These are phyloP conservation scores for Hyposoter dolosus DNA, from an alignment of 2,888 invertebrate genomes.

Conservation along the genomic window DNA sequence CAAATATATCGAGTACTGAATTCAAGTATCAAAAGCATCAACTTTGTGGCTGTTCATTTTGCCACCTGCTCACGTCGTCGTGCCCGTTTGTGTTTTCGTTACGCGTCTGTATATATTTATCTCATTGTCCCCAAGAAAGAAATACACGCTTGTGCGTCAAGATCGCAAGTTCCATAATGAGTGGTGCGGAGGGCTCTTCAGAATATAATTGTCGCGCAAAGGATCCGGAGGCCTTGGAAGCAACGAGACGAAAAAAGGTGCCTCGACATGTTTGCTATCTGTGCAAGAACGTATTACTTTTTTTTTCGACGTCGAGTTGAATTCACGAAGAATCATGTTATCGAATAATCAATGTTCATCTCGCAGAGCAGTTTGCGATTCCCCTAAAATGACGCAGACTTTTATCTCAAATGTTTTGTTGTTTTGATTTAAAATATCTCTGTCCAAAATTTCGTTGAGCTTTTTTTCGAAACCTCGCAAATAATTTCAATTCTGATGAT, in stretches of 20 bases:
- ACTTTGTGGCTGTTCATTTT: constrained; percentile 43
- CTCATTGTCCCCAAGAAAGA: constrained; percentile 58
- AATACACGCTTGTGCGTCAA: constrained; percentile 41
- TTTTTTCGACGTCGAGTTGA: neutral
- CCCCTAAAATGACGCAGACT: neutral
- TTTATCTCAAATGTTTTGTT: neutral
- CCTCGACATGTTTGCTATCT: neutral
- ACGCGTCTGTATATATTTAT: constrained; percentile 26
- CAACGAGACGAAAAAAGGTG: constrained; percentile 14
- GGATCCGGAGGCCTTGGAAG: constrained; percentile 9
- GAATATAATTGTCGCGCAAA: constrained; percentile 41
- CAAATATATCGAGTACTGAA: neutral
- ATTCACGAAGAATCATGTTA: neutral
- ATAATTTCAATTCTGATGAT: neutral
- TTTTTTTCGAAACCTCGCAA: neutral
- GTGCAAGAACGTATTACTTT: neutral
- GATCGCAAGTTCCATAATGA: constrained; percentile 44
- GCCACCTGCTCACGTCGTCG: constrained; percentile 57
- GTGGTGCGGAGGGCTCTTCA: constrained; percentile 23
- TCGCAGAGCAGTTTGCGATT: neutral
- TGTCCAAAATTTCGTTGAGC: neutral
- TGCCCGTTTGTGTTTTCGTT: constrained; percentile 56
- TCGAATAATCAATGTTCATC: neutral
- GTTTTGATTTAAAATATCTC: neutral
- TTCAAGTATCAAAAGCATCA: constrained; percentile 18